A percentile compares a stretch with the other conserved stretches of the same genome.
Evolutionary conservation across 2,113 vertebrate genomes (phyloP).

Genomic region (Dicaeum eximium): DNA sequence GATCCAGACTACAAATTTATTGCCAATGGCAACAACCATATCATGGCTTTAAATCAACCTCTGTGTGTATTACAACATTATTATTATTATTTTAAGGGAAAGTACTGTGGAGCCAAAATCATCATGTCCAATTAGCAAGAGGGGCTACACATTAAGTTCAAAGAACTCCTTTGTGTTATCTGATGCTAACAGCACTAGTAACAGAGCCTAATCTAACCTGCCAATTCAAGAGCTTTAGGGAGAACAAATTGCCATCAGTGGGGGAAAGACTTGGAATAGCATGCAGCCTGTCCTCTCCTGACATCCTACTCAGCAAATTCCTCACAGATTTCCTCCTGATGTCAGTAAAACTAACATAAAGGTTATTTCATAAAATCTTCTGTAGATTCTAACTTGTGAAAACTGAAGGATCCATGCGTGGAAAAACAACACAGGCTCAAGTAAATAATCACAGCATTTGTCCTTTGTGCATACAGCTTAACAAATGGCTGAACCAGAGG

Average conservation of each 20-base stretch:
- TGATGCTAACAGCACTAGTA: not conserved
- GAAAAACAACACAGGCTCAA: constrained; percentile 7
- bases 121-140: not conserved
- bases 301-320: constrained; percentile 60
- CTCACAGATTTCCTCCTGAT: constrained; percentile 26
- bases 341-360: constrained; percentile 25
- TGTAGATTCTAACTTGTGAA: constrained; percentile 18
- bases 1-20: not conserved
- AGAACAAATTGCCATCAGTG: not conserved
- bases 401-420: not conserved
- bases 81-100: not conserved
- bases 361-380: constrained; percentile 40
- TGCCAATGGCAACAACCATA: constrained; percentile 38
- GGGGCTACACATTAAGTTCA: not conserved
- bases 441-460: constrained; percentile 27
- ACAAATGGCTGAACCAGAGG: not conserved
- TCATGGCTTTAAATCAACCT: not conserved
- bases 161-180: not conserved
- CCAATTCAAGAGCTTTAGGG: not conserved
- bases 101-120: not conserved
- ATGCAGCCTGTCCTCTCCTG: constrained; percentile 43
- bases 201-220: not conserved
- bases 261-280: not conserved
- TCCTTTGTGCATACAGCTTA: not conserved
- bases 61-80: not conserved